Evolutionary conservation across 2,888 invertebrate species (phyloP).

Genomic region (Polia nebulosa): DNA sequence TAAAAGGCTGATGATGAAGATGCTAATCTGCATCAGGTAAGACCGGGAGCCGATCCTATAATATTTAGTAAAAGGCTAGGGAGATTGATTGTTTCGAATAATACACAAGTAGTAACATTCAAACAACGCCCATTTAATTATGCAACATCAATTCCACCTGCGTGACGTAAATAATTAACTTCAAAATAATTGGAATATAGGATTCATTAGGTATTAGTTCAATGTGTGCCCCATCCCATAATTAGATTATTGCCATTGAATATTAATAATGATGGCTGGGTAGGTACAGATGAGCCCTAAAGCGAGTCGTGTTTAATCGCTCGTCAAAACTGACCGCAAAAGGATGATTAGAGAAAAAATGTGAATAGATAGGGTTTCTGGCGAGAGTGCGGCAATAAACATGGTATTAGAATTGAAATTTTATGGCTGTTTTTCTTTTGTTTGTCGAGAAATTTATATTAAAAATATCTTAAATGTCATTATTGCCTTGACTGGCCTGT

Average conservation of each 20-base stretch:
- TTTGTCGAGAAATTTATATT: too few species aligned
- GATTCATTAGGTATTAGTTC: conserved; percentile 20
- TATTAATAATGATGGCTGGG: conserved; percentile 16
- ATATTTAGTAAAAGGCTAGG: too few species aligned
- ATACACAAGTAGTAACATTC: not conserved
- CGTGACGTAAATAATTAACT: conserved; percentile 21
- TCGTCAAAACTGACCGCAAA: conserved; percentile 30
- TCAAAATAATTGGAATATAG: conserved; percentile 20
- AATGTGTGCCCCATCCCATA: conserved; percentile 16
- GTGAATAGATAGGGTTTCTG: conserved; percentile 19
- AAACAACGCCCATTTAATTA: conserved; percentile 12
- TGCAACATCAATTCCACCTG: conserved; percentile 15
- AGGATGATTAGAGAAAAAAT: conserved; percentile 33
- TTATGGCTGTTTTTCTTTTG: not conserved
- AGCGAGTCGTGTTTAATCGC: conserved; percentile 34
- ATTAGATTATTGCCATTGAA: conserved; percentile 2
- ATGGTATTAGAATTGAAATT: too few species aligned
- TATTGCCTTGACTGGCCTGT: too few species aligned
- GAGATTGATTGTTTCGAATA: not conserved
- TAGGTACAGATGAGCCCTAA: not conserved
- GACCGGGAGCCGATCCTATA: too few species aligned
- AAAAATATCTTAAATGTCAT: too few species aligned
- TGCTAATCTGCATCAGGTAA: too few species aligned
- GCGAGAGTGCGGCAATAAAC: conserved; percentile 4
- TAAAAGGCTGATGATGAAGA: too few species aligned